Conservation (phyloP, 1,140 invertebrate genomes). For the Hestina assimilis region DNA sequence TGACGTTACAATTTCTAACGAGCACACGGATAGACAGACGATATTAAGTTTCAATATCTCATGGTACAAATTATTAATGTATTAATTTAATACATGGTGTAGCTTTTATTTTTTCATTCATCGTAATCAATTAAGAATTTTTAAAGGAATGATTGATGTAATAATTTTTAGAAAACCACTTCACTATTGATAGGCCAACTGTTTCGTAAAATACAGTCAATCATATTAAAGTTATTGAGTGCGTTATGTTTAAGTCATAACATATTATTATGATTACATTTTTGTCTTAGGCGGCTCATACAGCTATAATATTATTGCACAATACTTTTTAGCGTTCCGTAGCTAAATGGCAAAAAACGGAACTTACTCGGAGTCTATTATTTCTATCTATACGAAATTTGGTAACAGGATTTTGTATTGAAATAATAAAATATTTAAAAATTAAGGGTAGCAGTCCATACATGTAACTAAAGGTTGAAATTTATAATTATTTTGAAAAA, state of each 20-base stretch:
- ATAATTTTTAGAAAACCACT: background rate
- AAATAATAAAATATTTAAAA: too few species aligned
- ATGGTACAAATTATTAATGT: slow-evolving; percentile 31
- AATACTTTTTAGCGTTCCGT: too few species aligned
- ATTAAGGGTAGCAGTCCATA: too few species aligned
- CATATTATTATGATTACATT: background rate
- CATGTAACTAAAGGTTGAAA: too few species aligned
- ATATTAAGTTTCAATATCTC: slow-evolving; percentile 10
- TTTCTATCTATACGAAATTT: too few species aligned
- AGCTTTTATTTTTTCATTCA: slow-evolving; percentile 19
- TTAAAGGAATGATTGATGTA: slow-evolving; percentile 1
- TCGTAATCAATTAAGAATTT: slow-evolving; percentile 9
- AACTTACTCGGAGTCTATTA: too few species aligned
- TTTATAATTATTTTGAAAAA: too few species aligned
- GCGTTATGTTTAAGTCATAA: background rate
- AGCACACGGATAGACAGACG: background rate
- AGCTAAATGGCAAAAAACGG: too few species aligned
- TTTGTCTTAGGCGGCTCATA: too few species aligned
- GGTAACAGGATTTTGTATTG: too few species aligned
- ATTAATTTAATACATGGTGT: slow-evolving; percentile 29
- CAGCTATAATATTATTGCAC: too few species aligned
- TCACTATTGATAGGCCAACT: background rate
- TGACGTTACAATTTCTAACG: slow-evolving; percentile 50
- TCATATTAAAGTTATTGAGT: background rate
- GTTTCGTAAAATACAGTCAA: background rate